Percentiles rank a stretch among this genome's conserved stretches.
Evolutionary conservation across 2,888 invertebrate species (phyloP).

Genomic region (Watsonalla binaria): DNA sequence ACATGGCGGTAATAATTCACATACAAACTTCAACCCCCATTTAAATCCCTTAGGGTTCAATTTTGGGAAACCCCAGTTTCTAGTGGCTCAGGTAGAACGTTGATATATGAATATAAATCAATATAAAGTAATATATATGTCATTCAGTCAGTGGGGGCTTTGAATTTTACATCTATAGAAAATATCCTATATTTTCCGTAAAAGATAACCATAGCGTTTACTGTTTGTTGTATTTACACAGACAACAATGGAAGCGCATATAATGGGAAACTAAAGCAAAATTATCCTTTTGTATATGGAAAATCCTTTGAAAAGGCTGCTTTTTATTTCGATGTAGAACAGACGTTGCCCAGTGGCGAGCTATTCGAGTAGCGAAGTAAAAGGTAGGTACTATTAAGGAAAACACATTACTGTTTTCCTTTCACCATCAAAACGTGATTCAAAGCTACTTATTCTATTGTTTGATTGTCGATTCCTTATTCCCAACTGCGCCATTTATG

Average conservation of each 20-base stretch:
- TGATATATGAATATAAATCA: no score
- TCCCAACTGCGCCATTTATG: no score
- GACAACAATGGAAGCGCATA: conserved; percentile 38
- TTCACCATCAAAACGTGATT: not conserved
- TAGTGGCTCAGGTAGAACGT: no score
- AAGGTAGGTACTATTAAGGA: conserved; percentile 30
- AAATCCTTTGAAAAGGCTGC: conserved; percentile 48
- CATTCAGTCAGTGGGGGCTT: no score
- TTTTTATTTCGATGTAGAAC: conserved; percentile 43
- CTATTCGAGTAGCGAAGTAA: conserved; percentile 20
- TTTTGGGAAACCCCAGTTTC: no score
- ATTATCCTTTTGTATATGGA: conserved; percentile 62
- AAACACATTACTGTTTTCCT: conserved; percentile 10
- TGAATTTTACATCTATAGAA: not conserved
- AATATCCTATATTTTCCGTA: conserved; percentile 1
- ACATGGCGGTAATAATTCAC: no score
- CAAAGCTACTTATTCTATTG: conserved; percentile 14
- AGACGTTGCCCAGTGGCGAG: conserved; percentile 12
- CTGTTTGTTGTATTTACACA: conserved; percentile 40
- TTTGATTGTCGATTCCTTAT: conserved; percentile 5
- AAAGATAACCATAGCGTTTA: conserved; percentile 36
- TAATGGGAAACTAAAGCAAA: conserved; percentile 49
- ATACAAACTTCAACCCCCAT: no score
- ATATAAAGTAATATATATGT: no score
- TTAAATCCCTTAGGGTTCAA: no score